Evolutionary conservation across 2,113 vertebrate species (phyloP).

Genomic region (Conger conger): DNA sequence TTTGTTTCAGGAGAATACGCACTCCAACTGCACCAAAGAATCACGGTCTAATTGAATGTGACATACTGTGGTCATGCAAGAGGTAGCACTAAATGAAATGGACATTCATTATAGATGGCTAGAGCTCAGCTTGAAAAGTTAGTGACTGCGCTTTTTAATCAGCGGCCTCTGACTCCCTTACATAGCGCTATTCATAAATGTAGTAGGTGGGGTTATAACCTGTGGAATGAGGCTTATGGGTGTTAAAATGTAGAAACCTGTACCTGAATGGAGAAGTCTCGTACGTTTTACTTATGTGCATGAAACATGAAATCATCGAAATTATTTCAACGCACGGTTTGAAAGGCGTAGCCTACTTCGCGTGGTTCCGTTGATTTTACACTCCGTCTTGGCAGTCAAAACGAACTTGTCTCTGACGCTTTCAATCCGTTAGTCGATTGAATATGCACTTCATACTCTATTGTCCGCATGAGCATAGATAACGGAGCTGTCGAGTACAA

Average conservation of each 20-base stretch:
- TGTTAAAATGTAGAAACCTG: neutral
- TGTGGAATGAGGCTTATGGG: neutral
- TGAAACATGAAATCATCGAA: neutral
- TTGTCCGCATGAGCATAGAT: neutral
- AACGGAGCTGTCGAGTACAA: neutral
- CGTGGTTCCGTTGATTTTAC: neutral
- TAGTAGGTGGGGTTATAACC: neutral
- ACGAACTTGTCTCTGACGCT: neutral
- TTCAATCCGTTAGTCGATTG: neutral
- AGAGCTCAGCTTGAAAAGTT: neutral
- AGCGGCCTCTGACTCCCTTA: neutral
- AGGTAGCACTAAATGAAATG: neutral
- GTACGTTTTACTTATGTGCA: neutral
- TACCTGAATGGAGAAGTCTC: neutral
- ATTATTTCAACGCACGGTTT: neutral
- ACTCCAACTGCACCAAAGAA: neutral
- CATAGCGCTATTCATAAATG: slow-evolving; percentile 3
- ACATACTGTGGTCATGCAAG: neutral
- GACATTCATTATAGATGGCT: neutral
- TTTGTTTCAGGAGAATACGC: neutral
- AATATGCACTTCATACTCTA: neutral
- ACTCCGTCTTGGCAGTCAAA: neutral
- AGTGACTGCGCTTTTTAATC: neutral
- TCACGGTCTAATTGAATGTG: neutral
- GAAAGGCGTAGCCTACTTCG: neutral